Conservation (phyloP, 2,797 vertebrate species). For the Xiphorhynchus erythropygius region DNA sequence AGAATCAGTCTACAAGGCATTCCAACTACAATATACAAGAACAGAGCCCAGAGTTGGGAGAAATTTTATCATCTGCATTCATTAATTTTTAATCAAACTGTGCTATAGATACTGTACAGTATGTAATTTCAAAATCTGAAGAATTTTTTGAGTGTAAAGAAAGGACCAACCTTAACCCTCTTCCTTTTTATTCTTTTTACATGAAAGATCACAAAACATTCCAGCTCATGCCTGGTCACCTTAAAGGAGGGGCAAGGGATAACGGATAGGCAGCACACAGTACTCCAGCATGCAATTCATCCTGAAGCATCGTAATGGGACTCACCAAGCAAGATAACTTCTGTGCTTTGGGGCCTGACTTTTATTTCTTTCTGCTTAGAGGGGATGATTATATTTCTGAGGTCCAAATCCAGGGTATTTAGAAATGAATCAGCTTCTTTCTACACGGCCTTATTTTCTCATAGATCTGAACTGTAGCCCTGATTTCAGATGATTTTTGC, state of each 20-base stretch:
- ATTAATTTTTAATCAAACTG: constrained; percentile 56
- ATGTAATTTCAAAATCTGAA: constrained; percentile 2
- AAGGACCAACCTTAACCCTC: not conserved
- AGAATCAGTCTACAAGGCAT: constrained; percentile 60
- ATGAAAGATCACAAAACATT: not conserved
- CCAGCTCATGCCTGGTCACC: not conserved
- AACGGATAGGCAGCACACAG: not conserved
- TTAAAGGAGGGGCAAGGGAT: not conserved
- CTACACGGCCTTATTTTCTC: not conserved
- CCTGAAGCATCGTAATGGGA: not conserved
- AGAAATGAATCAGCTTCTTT: not conserved
- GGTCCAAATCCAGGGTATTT: not conserved
- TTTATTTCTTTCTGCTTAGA: not conserved
- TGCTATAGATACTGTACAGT: constrained; percentile 40
- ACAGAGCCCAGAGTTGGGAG: constrained; percentile 43
- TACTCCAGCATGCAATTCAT: not conserved
- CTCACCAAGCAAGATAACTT: not conserved
- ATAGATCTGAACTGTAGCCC: not conserved
- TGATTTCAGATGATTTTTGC: not conserved
- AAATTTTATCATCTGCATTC: constrained; percentile 37
- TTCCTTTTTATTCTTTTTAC: not conserved
- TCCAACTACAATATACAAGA: constrained; percentile 59
- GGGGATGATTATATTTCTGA: not conserved
- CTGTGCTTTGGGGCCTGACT: not conserved
- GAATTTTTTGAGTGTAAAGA: not conserved